These are phyloP conservation scores for Pasiphila rectangulata DNA, from an alignment of 2,888 invertebrate species.

Conservation along the genomic window DNA sequence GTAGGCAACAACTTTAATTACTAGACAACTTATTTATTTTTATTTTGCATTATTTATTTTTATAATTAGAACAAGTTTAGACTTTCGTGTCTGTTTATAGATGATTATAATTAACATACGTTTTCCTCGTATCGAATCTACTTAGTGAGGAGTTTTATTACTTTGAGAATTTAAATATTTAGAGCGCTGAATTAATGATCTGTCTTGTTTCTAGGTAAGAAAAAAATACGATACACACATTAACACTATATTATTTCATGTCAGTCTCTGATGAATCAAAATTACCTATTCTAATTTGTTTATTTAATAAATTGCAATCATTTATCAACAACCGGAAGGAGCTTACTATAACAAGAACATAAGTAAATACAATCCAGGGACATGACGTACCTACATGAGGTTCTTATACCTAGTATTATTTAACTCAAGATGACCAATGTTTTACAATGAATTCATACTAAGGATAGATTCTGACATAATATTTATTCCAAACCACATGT, in stretches of 20 bases:
- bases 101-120: neutral
- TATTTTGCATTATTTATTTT: conserved; percentile 2
- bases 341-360: neutral
- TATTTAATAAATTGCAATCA: too few relatives aligned
- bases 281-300: too few relatives aligned
- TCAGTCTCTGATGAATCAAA: too few relatives aligned
- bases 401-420: neutral
- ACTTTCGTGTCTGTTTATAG: conserved; percentile 18
- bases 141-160: conserved; percentile 12
- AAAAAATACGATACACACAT: too few relatives aligned
- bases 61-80: conserved; percentile 23
- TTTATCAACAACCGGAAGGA: neutral
- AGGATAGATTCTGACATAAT: too few relatives aligned
- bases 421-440: neutral
- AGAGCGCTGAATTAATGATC: neutral
- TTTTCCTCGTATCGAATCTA: conserved; percentile 6
- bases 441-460: conserved; percentile 5
- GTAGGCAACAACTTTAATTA: conserved; percentile 5
- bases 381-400: neutral
- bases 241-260: too few relatives aligned
- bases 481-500: conserved; percentile 6
- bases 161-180: conserved; percentile 2
- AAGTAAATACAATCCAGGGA: neutral
- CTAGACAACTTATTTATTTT: conserved; percentile 5
- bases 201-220: too few relatives aligned